Evolutionary conservation across 2,113 vertebrate species (phyloP), one percentile per base, ranked within the genome.

Genomic region (Ammodytes dubius): DNA sequence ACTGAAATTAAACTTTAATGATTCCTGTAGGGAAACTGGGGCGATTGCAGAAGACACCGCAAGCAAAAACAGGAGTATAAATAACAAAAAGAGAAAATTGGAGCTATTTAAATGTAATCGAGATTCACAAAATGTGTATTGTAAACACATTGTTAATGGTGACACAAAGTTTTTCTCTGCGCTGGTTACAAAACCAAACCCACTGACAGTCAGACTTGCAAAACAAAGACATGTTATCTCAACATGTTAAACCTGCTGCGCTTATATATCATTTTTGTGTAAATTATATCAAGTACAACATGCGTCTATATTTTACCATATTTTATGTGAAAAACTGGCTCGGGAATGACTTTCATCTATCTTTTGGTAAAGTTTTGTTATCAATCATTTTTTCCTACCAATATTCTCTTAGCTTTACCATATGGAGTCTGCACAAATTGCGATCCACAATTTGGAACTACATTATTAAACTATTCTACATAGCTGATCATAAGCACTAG

Each of bases 1-100:
- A 4, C 19, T 40, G 13, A 63, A 45, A 87, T 84, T 59, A 66
- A 77, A 81, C 52, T 74, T 77, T 61, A 77, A 77, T 81, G 52
- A 53, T 12, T 56, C 39, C 45, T 71, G 27, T 8, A 6, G 43
- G 47, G 54, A 27, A 81, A 81, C 42, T 68, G 54, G 72, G 19
- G 61, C 17, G 5, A 10, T 42, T 27, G 58, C 40, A 45, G 45
- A 39, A 27, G 14, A 27, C 12, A 2, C n/a, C 43, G 61, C 45
- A 14, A 15, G 3, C 59, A 60, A 27, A 64, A 85, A 77, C 27
- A 42, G 46, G 14, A 52, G 35, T 35, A 27, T 40, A 53, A 45
- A 61, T 60, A 17, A 52, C 13, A 68, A 17, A 27, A 12, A 35
- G 4, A 42, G 19, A 37, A 61, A 45, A 53, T 5, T 50, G 47